Evolutionary conservation across 2,113 vertebrate genomes (phyloP).

Genomic region (Platycercus adscitus): DNA sequence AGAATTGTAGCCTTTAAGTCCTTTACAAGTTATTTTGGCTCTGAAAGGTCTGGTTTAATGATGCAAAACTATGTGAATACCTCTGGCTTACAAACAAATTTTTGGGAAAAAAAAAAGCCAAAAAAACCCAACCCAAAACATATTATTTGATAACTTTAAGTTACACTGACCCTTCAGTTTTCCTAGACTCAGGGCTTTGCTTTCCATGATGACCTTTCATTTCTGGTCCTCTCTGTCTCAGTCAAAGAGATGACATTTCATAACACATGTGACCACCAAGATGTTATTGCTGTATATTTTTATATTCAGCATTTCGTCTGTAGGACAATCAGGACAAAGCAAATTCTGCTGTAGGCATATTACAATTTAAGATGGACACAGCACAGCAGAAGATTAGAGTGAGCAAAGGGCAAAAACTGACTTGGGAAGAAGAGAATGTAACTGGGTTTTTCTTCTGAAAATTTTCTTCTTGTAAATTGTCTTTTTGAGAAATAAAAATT

Average conservation of each 20-base stretch:
- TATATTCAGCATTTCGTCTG: background rate
- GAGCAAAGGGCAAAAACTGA: background rate
- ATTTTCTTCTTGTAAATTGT: background rate
- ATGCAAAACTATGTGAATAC: background rate
- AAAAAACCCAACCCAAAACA: background rate
- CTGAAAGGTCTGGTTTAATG: conserved; percentile 19
- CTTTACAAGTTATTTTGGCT: background rate
- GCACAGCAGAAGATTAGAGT: background rate
- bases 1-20: conserved; percentile 5
- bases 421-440: background rate
- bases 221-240: background rate
- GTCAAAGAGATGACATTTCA: background rate
- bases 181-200: background rate
- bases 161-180: background rate
- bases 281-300: background rate
- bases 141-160: background rate
- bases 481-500: background rate
- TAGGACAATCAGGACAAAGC: background rate
- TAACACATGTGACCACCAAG: background rate
- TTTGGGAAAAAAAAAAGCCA: background rate
- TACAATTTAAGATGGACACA: background rate
- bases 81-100: background rate
- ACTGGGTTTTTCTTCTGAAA: background rate
- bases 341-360: background rate
- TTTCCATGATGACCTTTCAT: background rate